Conservation (phyloP, 2,113 vertebrate species). For the Cyprinodon tularosa region DNA sequence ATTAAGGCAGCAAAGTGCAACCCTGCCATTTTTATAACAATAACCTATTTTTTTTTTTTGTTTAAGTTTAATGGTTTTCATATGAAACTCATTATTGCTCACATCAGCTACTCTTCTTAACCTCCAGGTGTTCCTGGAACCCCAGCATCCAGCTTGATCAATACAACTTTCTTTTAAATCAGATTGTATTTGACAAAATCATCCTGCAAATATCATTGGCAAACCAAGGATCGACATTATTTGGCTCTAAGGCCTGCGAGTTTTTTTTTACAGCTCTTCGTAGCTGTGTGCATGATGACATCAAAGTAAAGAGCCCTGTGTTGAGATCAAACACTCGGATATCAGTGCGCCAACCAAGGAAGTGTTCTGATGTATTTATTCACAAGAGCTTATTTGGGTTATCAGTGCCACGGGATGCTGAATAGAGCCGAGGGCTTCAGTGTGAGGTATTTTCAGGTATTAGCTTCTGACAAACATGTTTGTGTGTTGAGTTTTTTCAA, state of each 20-base stretch:
- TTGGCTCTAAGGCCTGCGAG: conserved; percentile 10
- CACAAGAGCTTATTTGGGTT: conserved; percentile 53
- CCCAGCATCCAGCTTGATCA: background rate
- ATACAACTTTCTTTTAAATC: conserved; percentile 12
- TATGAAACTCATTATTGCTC: background rate
- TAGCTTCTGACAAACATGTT: background rate
- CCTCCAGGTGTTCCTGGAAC: background rate
- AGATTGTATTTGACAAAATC: conserved; percentile 32
- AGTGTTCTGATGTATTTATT: conserved; percentile 59
- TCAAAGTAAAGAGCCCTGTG: conserved; percentile 59
- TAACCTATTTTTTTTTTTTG: background rate
- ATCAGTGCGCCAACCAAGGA: conserved; percentile 54
- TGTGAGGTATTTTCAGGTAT: conserved; percentile 3
- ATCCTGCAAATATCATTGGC: conserved; percentile 30
- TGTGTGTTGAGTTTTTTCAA: background rate
- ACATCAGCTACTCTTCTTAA: background rate
- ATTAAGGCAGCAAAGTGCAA: no score
- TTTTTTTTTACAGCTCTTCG: conserved; percentile 26
- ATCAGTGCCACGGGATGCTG: conserved; percentile 22
- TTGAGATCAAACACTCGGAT: conserved; percentile 59
- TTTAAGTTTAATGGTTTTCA: background rate
- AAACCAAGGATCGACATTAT: conserved; percentile 26
- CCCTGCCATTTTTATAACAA: background rate
- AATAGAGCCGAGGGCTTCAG: conserved; percentile 4
- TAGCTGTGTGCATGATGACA: conserved; percentile 48